Evolutionary conservation across 1,140 invertebrate genomes (phyloP), one percentile per base, ranked within the genome.

Genomic region (Gonioctena quinquepunctata): DNA sequence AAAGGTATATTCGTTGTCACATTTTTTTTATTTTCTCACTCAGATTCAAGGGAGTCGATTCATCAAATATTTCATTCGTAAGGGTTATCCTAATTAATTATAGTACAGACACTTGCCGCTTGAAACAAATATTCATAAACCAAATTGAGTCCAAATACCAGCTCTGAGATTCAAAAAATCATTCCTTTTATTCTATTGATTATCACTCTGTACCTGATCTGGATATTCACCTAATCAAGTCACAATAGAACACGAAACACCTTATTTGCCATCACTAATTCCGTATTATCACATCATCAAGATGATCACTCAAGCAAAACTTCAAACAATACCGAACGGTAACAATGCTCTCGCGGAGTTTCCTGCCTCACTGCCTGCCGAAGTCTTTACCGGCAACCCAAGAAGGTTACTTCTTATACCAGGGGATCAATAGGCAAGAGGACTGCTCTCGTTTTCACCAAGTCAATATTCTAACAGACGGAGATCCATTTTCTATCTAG

Each of bases 371-470:
- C 56, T 25, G 56, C 56, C 21, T 25, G 23, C 23, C 25, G 21
- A 16, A 59, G 21, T 59, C 56, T 59, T 59, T 25, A 26, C 21
- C 8, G 56, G 26, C 23, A 59, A 16, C 6, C 2, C 13, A n/a
- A 59, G 56, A 28, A 25, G 21, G 13, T 16, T 59, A 59, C 11
- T 23, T 59, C 56, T 59, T 59, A 59, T 59, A 59, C 25, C 25
- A 59, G 56, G n/a, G 5, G 22, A 16, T 26, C 16, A 42, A 13
- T 11, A 11, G 33, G 7, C n/a, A 42, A 11, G 13, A 3, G 16
- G 33, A 42, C 11, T n/a, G 13, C n/a, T n/a, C n/a, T n/a, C n/a
- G n/a, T n/a, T n/a, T n/a, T n/a, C n/a, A n/a, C n/a, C n/a, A n/a
- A n/a, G n/a, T n/a, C n/a, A n/a, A n/a, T n/a, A n/a, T n/a, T n/a